Evolutionary conservation across 2,888 invertebrate genomes (phyloP).

Genomic region (Alloplasta piceator): DNA sequence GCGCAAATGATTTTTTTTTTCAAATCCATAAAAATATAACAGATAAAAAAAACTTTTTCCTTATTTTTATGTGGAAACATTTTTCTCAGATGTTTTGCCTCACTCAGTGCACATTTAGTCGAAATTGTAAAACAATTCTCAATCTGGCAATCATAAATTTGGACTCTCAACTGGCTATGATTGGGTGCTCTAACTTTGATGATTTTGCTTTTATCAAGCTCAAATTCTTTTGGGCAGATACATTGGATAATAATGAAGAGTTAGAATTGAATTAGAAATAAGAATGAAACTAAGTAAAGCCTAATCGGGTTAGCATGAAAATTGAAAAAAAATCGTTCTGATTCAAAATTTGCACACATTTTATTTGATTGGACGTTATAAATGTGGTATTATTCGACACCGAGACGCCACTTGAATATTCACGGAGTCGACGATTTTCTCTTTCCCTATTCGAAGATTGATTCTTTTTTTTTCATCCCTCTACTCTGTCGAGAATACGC

Average conservation of each 20-base stretch:
- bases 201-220: no score
- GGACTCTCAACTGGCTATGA: no score
- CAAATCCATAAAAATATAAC: no score
- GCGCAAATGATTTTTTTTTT: no score
- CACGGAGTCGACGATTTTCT: constrained; percentile 3
- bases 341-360: no score
- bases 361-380: not conserved
- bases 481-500: not conserved
- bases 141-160: no score
- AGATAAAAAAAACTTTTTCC: no score
- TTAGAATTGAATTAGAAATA: not conserved
- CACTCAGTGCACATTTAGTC: no score
- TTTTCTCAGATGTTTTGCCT: no score
- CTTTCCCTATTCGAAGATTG: constrained; percentile 10
- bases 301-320: not conserved
- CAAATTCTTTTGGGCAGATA: not conserved
- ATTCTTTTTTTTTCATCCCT: constrained; percentile 5
- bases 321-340: not conserved
- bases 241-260: not conserved
- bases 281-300: not conserved
- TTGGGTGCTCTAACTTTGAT: no score
- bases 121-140: no score
- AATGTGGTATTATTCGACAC: constrained; percentile 17
- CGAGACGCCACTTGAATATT: constrained; percentile 17
- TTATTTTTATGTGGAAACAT: no score